Conservation (phyloP, 2,113 vertebrate species). For the Poeciliopsis occidentalis region DNA sequence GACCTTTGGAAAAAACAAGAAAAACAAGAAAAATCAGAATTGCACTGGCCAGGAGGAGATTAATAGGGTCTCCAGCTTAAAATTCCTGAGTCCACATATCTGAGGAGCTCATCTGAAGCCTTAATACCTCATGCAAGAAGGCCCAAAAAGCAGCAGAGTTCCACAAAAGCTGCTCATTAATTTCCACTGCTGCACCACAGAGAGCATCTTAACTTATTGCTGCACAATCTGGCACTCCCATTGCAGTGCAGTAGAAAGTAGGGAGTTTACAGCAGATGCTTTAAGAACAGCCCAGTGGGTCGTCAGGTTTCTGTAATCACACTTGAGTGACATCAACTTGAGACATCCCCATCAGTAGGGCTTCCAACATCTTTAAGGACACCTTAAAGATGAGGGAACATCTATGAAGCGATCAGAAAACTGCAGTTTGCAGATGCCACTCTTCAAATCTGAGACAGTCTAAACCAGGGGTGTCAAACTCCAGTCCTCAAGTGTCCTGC, state of each 20-base stretch:
- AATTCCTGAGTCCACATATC: background rate
- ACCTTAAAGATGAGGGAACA: background rate
- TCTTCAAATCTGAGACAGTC: background rate
- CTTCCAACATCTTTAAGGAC: background rate
- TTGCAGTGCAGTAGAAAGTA: background rate
- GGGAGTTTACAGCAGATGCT: constrained; percentile 1
- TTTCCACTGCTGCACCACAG: constrained; percentile 4
- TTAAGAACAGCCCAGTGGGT: background rate
- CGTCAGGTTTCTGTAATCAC: background rate
- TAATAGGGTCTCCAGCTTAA: background rate
- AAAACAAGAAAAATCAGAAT: too few species aligned
- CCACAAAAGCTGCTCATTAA: constrained; percentile 6
- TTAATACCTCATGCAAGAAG: constrained; percentile 7
- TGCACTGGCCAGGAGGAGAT: background rate
- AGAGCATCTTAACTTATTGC: background rate
- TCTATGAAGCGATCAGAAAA: background rate
- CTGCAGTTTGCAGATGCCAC: background rate
- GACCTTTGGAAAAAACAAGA: background rate
- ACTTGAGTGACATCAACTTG: background rate
- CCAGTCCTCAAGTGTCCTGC: too few species aligned
- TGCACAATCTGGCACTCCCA: background rate
- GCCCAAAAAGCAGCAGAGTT: background rate
- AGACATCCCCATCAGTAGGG: background rate
- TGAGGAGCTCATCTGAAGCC: background rate
- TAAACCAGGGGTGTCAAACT: background rate